A percentile compares a stretch with the other conserved stretches of the same genome.
Conservation (phyloP, 2,888 invertebrate genomes). For the Campoplex nolae region DNA sequence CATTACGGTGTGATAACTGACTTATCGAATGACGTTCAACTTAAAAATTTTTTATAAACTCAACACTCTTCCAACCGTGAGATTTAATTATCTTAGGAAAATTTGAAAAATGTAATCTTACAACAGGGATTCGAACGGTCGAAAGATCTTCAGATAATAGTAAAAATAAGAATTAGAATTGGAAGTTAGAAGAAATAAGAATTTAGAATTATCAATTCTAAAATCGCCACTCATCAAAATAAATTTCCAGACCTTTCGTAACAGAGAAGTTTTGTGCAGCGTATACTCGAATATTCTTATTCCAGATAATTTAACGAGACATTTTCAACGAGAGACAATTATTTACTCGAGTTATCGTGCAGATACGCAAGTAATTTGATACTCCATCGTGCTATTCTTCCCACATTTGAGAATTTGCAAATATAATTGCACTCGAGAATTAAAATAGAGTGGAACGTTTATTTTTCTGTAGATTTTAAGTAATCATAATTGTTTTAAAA, state of each 20-base stretch:
- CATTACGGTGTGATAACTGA: not conserved
- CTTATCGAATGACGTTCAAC: no score
- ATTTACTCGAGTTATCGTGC: constrained; percentile 23
- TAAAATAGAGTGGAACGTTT: constrained; percentile 1
- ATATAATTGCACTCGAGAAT: constrained; percentile 31
- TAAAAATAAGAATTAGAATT: no score
- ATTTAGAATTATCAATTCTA: no score
- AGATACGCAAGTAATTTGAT: constrained; percentile 43
- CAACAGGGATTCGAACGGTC: no score
- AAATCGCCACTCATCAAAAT: no score
- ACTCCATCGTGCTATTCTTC: constrained; percentile 27
- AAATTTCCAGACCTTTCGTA: no score
- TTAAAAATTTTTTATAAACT: not conserved
- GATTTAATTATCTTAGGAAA: not conserved
- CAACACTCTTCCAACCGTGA: not conserved
- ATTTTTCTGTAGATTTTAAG: constrained; percentile 26
- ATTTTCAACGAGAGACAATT: constrained; percentile 37
- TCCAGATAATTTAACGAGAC: constrained; percentile 45
- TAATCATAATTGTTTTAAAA: constrained; percentile 51
- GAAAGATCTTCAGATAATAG: no score
- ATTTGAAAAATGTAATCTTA: not conserved
- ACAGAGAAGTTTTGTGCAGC: not conserved
- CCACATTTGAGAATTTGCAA: not conserved
- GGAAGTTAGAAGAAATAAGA: no score
- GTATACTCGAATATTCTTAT: not conserved